Percentiles rank a stretch among this genome's conserved stretches.
Evolutionary conservation across 2,113 vertebrate genomes (phyloP).

Genomic region (Scopus umbretta): DNA sequence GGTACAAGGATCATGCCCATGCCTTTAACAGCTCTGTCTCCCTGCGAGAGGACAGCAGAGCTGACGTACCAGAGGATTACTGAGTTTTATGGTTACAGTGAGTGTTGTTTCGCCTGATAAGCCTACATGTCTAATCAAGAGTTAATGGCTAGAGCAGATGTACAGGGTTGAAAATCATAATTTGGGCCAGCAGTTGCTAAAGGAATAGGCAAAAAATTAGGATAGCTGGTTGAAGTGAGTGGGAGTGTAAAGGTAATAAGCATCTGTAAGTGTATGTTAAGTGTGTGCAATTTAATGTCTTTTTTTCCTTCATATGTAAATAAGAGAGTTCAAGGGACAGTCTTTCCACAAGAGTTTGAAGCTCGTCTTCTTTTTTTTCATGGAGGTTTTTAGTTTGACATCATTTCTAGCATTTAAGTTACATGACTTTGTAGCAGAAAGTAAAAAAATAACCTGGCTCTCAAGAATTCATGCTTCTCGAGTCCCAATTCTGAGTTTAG

Average conservation of each 20-base stretch:
- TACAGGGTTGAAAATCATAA: background rate
- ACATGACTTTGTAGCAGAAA: background rate
- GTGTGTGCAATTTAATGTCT: background rate
- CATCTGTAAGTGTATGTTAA: background rate
- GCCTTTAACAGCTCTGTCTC: background rate
- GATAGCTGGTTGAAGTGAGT: background rate
- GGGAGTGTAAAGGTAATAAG: background rate
- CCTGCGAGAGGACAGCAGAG: background rate
- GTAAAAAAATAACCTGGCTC: background rate
- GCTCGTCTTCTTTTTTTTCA: background rate
- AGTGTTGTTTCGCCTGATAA: background rate
- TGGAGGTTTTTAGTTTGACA: background rate
- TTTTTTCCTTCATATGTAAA: background rate
- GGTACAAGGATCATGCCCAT: background rate
- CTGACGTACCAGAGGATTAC: background rate
- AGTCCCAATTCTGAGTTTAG: background rate
- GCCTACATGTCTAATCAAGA: background rate
- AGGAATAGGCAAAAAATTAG: background rate
- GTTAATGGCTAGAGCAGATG: background rate
- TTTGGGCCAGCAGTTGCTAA: background rate
- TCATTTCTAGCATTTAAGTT: background rate
- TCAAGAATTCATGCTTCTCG: background rate
- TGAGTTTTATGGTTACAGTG: background rate
- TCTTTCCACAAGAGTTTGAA: background rate
- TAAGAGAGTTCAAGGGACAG: background rate